Conservation (phyloP, 2,113 vertebrate species). For the Puffinus mauretanicus region DNA sequence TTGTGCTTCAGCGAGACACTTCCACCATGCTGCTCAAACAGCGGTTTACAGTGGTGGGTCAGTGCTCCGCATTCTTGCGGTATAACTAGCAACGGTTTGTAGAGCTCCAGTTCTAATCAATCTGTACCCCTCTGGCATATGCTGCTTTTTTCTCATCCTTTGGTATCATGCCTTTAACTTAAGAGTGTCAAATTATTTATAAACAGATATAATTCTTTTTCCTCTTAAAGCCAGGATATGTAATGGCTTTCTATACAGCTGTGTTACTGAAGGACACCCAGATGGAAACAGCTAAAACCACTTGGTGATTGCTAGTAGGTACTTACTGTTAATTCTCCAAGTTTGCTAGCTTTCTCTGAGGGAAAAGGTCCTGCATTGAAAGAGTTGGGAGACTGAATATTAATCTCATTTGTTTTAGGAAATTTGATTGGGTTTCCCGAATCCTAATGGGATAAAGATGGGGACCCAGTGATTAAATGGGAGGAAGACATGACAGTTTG, state of each 20-base stretch:
- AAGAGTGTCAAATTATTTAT: not conserved
- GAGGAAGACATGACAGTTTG: not conserved
- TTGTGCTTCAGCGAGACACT: not conserved
- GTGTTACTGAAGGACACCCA: not conserved
- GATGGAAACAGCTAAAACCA: not conserved
- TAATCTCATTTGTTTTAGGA: not conserved
- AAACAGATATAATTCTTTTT: not conserved
- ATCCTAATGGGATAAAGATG: not conserved
- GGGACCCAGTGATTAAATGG: not conserved
- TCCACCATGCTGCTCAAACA: not conserved
- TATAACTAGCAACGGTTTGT: not conserved
- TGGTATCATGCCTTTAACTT: not conserved
- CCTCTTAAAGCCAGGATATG: not conserved
- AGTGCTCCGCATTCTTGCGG: not conserved
- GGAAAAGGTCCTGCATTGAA: not conserved
- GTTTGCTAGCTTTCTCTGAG: not conserved
- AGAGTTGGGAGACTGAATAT: not conserved
- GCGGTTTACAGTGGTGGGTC: rapidly evolving
- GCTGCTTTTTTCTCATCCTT: not conserved
- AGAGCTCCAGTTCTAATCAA: not conserved
- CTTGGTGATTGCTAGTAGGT: not conserved
- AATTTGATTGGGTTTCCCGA: not conserved
- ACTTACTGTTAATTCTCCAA: not conserved
- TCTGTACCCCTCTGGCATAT: not conserved
- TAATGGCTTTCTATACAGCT: not conserved